Base-by-base conservation (phyloP, 1,140 invertebrate species). In the Caerostris darwini region DNA sequence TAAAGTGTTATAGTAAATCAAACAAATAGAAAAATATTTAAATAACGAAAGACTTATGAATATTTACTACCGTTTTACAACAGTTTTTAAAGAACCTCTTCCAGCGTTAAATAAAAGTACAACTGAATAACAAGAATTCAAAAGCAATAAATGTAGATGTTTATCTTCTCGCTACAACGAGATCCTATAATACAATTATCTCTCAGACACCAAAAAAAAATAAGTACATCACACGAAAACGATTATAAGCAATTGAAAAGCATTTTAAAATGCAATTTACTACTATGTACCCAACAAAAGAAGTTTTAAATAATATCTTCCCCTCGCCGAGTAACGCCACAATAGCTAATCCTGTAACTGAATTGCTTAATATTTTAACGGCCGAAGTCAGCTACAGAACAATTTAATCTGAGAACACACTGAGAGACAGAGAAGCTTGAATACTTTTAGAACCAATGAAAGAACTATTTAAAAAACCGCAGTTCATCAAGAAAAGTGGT, bases 341-440 rank as follows among this genome's bases (percentile, higher is more conserved):
- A 77, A 77, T 50, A 8, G 19, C 50, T 77, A 77, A 77, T 50
- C 69, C 34, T 77, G 12, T 77, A 10, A 7, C 0, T 12, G 7
- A 10, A 77, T 34, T 77, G 8, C 69, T 77, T 77, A 77, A 77
- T 77, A 77, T 77, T 77, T 77, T 77, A 77, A 77, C 19, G 69
- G 34, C 10, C 50, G 69, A 34, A 77, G 50, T 77, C 69, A 77
- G 50, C 7, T 53, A 8, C 69, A 77, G 69, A 50, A 34, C 69
- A 77, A 77, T 34, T 77, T 77, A 77, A 34, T 34, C 19, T 12
- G 69, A 53, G 8, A 50, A 50, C 69, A 34, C 34, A 34, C 34
- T 34, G 34, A 34, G 34, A 34, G 34, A 34, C 0, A 61, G 5
- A 10, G 69, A 34, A 10, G 19, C 50, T 77, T 77, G 69, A 77